Evolutionary conservation across 2,113 vertebrate species (phyloP).

Genomic region (Phrynocephalus versicolor): DNA sequence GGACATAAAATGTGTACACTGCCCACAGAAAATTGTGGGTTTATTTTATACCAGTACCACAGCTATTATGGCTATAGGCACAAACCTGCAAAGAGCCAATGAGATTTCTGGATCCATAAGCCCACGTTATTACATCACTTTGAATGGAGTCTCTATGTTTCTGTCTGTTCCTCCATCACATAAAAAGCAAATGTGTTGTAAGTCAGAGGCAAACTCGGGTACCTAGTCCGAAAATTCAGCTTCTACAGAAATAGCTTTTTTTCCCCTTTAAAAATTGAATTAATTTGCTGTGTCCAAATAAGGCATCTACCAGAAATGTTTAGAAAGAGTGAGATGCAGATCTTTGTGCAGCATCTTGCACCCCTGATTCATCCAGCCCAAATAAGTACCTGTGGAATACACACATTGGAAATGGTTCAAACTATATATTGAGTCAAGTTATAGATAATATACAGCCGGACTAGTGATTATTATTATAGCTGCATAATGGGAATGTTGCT

Average conservation of each 20-base stretch:
- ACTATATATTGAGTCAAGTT: background rate
- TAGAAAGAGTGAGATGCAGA: background rate
- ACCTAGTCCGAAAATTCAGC: background rate
- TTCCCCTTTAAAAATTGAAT: background rate
- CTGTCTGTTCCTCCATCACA: background rate
- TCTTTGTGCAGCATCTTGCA: background rate
- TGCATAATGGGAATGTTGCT: background rate
- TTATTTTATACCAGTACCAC: background rate
- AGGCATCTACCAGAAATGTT: background rate
- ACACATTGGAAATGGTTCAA: background rate
- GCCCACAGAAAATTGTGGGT: background rate
- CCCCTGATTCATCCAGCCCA: too few relatives aligned
- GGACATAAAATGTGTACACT: background rate
- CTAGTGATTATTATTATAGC: too few relatives aligned
- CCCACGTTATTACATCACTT: background rate
- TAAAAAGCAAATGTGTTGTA: background rate
- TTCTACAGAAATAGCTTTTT: background rate
- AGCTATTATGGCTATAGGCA: background rate
- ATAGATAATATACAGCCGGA: background rate
- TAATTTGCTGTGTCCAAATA: background rate
- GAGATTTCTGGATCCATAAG: background rate
- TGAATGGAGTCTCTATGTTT: background rate
- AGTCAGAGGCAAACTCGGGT: background rate
- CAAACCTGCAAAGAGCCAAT: background rate
- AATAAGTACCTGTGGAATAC: too few relatives aligned